Percentiles rank a stretch among this genome's conserved stretches.
phyloP scores from a whole-genome alignment of 2,888 invertebrate species.

The Polyommatus icarus region DNA sequence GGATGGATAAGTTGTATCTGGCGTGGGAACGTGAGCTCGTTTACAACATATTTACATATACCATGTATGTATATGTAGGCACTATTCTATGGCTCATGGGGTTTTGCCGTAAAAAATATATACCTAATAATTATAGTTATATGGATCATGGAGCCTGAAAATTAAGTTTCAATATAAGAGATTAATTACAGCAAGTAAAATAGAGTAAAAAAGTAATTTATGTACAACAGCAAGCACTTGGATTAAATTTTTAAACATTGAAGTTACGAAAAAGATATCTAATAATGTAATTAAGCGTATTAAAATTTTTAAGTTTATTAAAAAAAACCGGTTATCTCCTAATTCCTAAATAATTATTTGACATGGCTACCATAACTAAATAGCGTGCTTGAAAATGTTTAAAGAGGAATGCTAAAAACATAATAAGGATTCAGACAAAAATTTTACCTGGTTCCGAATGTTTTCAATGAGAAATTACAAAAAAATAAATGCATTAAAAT shows the following conservation, averaged over 20 bases:
- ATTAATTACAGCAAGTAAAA: no score
- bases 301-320: no score
- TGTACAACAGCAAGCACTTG: no score
- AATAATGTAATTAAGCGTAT: no score
- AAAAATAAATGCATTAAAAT: background rate
- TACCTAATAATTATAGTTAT: background rate
- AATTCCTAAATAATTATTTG: background rate
- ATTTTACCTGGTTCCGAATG: background rate
- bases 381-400: background rate
- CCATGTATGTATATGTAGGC: background rate
- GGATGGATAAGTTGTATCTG: constrained; percentile 16
- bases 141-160: no score
- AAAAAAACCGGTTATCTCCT: no score
- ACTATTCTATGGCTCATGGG: background rate
- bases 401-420: background rate
- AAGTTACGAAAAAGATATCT: no score
- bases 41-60: constrained; percentile 11
- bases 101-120: background rate
- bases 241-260: no score
- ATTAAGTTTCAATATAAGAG: no score
- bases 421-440: background rate
- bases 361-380: background rate
- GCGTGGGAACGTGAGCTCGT: constrained; percentile 19
- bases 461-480: background rate
- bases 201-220: no score